Base-by-base conservation (phyloP, 30 jellyfish, hydroid and myxozoan species). In the Catostylus mosaicus region DNA sequence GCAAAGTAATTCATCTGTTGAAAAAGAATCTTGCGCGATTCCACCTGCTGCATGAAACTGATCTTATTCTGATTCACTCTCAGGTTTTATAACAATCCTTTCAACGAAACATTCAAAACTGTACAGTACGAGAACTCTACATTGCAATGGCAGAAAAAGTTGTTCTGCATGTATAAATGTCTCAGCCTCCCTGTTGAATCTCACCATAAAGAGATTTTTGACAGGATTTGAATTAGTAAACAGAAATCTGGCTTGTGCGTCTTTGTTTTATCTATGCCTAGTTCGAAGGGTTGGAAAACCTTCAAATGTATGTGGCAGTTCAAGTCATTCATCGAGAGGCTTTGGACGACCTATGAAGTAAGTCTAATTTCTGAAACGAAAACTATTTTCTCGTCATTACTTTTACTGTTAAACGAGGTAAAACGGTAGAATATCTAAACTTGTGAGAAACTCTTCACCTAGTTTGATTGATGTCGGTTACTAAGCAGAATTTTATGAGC, bases 251-350 rank as follows among this genome's bases (percentile, higher is more conserved):
- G 24, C 5, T 27, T 3, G 19, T 50, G 20, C 63, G 2, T 50
- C 19, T 65, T 65, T 43, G 56, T 7, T 26, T 65, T 36, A 79
- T 79, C 89, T 65, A 79, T 79, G 89, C 89, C 89, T 31, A 79
- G 56, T 46, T 11, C 50, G n/a, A 79, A 79, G 56, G 77, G 82
- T 60, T 66, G 73, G 73, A 79, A 79, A 67, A 69, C 82, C 72
- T 40, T 65, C 77, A 79, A 83, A 83, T 83, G 94, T 50, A 88
- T 88, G 96, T 88, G 96, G 96, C 87, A 78, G 66, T 72, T 88
- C 56, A 80, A 81, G 73, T 71, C 91, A 12, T 70, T 88, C 43
- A 50, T 88, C 75, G 96, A 88, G 57, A 68, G 89, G 75, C 85
- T 88, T 31, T 88, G 96, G 96, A 78, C 84, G 23, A 88, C 67